Conservation (phyloP, 2,888 invertebrate genomes). For the Oscheius onirici region DNA sequence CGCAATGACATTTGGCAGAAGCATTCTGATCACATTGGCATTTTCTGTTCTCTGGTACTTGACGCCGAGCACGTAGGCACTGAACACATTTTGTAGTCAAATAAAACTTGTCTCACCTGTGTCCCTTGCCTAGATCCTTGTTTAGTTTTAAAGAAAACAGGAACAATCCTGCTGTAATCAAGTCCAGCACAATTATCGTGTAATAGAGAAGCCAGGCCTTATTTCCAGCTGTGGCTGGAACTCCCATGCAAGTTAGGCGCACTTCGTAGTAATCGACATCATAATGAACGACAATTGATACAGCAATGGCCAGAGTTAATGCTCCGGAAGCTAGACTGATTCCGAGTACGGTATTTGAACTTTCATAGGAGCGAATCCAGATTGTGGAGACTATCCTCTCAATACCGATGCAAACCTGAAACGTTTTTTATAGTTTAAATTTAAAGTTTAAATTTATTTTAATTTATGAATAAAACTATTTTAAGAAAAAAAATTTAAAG, state of each 20-base stretch:
- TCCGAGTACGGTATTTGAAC: not conserved
- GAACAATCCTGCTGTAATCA: not conserved
- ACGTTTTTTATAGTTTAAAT: too few species aligned
- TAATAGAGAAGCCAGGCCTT: conserved; percentile 14
- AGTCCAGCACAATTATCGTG: conserved; percentile 7
- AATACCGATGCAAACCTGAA: conserved; percentile 24
- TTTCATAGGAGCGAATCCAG: conserved; percentile 14
- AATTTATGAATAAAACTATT: too few species aligned
- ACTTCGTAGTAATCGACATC: not conserved
- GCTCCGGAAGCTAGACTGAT: not conserved
- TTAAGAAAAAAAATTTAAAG: too few species aligned
- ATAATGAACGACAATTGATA: too few species aligned
- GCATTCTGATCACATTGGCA: conserved; percentile 10
- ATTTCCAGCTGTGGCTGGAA: not conserved
- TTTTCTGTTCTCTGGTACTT: conserved; percentile 24
- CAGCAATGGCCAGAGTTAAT: not conserved
- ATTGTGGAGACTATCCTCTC: conserved; percentile 14
- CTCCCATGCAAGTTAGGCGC: conserved; percentile 28
- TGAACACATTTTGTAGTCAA: not conserved
- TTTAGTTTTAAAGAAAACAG: not conserved
- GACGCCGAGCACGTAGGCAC: not conserved
- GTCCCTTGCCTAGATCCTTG: not conserved
- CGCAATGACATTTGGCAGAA: conserved; percentile 22
- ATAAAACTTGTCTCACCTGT: not conserved
- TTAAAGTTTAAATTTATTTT: too few species aligned